Conservation (phyloP, 2,797 vertebrate genomes). For the Bucorvus abyssinicus region DNA sequence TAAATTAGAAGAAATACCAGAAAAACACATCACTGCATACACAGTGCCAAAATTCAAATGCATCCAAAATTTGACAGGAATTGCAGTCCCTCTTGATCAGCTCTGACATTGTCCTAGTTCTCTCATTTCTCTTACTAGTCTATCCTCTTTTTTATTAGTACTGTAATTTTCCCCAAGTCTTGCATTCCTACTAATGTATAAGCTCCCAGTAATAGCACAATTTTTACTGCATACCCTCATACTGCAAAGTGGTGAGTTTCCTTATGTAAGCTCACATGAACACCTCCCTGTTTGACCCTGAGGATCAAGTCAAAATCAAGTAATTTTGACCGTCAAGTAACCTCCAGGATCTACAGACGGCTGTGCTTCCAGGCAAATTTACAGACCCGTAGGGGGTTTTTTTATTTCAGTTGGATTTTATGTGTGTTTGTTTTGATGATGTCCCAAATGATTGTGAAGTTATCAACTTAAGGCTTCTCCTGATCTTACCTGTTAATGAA, state of each 20-base stretch:
- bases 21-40: not conserved
- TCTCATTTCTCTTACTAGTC: not conserved
- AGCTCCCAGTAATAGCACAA: not conserved
- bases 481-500: not conserved
- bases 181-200: not conserved
- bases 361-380: not conserved
- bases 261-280: not conserved
- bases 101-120: not conserved
- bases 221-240: not conserved
- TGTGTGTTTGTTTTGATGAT: not conserved
- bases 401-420: not conserved
- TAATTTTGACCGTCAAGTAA: not conserved
- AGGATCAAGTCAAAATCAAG: not conserved
- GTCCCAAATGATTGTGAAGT: not conserved
- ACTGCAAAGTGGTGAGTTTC: not conserved
- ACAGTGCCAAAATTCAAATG: not conserved
- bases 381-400: fast-evolving
- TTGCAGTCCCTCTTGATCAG: not conserved
- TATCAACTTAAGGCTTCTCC: not conserved
- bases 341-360: not conserved
- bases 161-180: not conserved
- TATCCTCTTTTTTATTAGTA: not conserved
- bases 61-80: not conserved
- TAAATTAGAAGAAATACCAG: not conserved
- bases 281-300: not conserved